phyloP scores from a whole-genome alignment of 1,140 invertebrate genomes.

The Bacillus rossius region DNA sequence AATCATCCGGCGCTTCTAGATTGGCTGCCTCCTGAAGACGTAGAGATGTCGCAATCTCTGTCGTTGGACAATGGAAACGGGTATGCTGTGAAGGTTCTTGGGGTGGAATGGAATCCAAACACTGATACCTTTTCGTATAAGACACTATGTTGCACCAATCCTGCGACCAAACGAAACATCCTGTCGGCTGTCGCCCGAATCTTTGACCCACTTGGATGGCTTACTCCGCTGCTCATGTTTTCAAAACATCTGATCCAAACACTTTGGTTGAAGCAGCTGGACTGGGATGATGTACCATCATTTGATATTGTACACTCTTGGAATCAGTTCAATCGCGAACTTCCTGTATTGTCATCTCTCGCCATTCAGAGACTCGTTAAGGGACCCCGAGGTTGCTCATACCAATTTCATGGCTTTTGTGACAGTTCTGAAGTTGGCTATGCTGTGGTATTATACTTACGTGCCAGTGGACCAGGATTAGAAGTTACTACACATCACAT shows the following conservation, averaged over 20 bases:
- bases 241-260: constrained; percentile 45
- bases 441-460: constrained; percentile 38
- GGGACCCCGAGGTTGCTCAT: neutral
- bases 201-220: constrained; percentile 39
- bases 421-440: constrained; percentile 38
- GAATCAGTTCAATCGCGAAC: constrained; percentile 17
- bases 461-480: neutral
- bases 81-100: constrained; percentile 27
- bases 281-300: constrained; percentile 38
- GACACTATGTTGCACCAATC: neutral
- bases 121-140: constrained; percentile 22
- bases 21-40: constrained; percentile 39
- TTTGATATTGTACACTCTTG: constrained; percentile 21
- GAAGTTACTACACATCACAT: neutral
- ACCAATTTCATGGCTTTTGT: constrained; percentile 34
- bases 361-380: constrained; percentile 19
- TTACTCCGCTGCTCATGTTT: constrained; percentile 37
- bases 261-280: constrained; percentile 33
- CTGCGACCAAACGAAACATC: constrained; percentile 36
- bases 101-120: constrained; percentile 31
- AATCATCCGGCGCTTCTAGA: neutral
- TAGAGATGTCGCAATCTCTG: constrained; percentile 27
- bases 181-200: constrained; percentile 34
- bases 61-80: constrained; percentile 12
- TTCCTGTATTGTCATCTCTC: constrained; percentile 19